Base-by-base conservation (phyloP, 2,888 invertebrate species). In the Danaus chrysippus region DNA sequence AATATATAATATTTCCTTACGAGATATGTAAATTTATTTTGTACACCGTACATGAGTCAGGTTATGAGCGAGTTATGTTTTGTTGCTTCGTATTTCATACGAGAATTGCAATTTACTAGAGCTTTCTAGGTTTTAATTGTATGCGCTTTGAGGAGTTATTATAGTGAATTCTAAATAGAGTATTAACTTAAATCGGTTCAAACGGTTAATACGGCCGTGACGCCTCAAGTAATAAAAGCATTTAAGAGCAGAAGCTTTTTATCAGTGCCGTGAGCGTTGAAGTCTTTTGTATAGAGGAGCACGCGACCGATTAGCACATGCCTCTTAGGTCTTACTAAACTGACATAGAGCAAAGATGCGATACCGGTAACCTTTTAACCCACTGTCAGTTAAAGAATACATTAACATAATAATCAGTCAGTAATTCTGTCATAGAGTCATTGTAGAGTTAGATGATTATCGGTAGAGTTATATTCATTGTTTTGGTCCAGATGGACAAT, bases 401-500 rank as follows among this genome's bases (percentile, higher is more conserved):
- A 49, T 49, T 49, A 49, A 15, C 15, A 49, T 49, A 49, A 49
- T 17, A 49, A 49, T 49, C 23, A 34, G 10, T 6, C 46, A 10
- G 17, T 10, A 17, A 9, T 17, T 17, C 41, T 41, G 41, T 70
- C 64, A 67, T 71, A 34, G 34, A 34, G 42, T 42, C 42, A 34
- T 34, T 34, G 23, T 34, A 34, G 23, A 34, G 23, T 34, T 34
- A 34, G 23, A 34, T 34, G 23, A 34, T 34, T 8, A 56, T 57
- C 15, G 44, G 46, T 49, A 41, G 41, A 46, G 13, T 57, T 59
- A 56, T 58, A 54, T 58, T 61, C 44, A 56, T 62, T 56, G 71
- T 67, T 73, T 71, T 63, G 71, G 65, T 67, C 70, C 65, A 65
- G 66, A 63, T 69, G 56, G 61, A 46, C 54, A 57, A 64, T 60